Evolutionary conservation across 2,113 vertebrate species (phyloP), one percentile per base, ranked within the genome.

Genomic region (Rafetus swinhoei): DNA sequence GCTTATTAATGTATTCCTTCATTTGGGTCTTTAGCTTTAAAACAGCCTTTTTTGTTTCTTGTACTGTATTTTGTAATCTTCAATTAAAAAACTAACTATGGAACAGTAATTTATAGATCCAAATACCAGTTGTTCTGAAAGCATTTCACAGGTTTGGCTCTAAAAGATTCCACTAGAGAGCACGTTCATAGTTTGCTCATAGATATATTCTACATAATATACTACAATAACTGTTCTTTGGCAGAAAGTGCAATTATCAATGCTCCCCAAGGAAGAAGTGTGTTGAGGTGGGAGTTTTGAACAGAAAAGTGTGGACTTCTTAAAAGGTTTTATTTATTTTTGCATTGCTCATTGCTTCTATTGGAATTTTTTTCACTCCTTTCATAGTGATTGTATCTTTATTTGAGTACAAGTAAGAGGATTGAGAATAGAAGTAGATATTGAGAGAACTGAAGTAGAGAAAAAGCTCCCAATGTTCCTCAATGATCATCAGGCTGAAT

Each of bases 1-100:
- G 9, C 27, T 87, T 92, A 60, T 95, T 88, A 91, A 86, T 80
- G 9, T 7, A 82, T 81, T 90, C 25, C 27, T 12, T 90, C 7
- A 74, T 87, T 89, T 94, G 7, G 7, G 91, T 84, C 74, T 91
- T 82, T 65, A 92, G 39, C 19, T 79, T 65, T 55, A 35, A 5
- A 93, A 84, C 16, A 1, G 82, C 60, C 15, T 83, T 89, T 89
- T 92, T 79, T 18, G 86, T 82, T 2, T 5, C 65, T 87, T 72
- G 35, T 62, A 69, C 53, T 57, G 3, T 53, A 24, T 27, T 50
- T 94, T 91, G 77, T 84, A 72, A 79, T 84, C 27, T 82, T 2
- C 6, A 90, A 76, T 50, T 62, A 55, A 84, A 69, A 87, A 72
- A 1, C 32, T 55, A 85, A 60, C 13, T 69, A 12, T 84, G 27